A percentile compares a stretch with the other conserved stretches of the same genome.
phyloP scores from a whole-genome alignment of 1,140 invertebrate genomes.

The Pygmarrhopalites habei region DNA sequence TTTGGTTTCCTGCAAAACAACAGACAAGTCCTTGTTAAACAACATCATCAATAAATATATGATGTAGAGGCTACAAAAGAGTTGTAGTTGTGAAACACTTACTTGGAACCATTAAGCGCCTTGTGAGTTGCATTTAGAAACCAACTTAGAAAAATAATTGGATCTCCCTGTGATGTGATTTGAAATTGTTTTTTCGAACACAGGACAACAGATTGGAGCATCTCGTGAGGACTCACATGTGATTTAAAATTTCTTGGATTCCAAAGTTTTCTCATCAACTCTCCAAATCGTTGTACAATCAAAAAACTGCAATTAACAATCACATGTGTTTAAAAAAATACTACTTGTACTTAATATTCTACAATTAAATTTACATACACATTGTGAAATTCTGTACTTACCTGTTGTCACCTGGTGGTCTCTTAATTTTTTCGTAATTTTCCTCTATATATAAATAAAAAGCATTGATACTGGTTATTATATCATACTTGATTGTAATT shows the following conservation, averaged over 20 bases:
- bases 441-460: too few species aligned
- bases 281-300: slow-evolving; percentile 94
- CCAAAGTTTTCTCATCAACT: slow-evolving; percentile 96
- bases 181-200: slow-evolving; percentile 98
- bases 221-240: slow-evolving; percentile 99
- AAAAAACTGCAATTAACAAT: slow-evolving; percentile 52
- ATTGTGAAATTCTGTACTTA: slow-evolving; percentile 5
- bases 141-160: slow-evolving; percentile 94
- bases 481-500: too few species aligned
- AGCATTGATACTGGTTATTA: too few species aligned
- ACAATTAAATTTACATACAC: too few species aligned
- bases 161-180: slow-evolving; percentile 97
- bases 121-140: slow-evolving; percentile 89
- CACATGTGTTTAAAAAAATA: slow-evolving; percentile 4
- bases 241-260: slow-evolving; percentile 99
- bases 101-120: slow-evolving; percentile 75
- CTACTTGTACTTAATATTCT: neutral
- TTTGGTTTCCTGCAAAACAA: slow-evolving; percentile 54
- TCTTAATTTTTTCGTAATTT: slow-evolving; percentile 75
- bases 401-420: slow-evolving; percentile 84
- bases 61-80: too few species aligned
- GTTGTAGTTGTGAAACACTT: too few species aligned
- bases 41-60: too few species aligned
- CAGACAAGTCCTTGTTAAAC: too few species aligned
- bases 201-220: slow-evolving; percentile 97